These are phyloP conservation scores for Meiosimyza decipiens DNA, from an alignment of 2,888 invertebrate species.

Conservation along the genomic window DNA sequence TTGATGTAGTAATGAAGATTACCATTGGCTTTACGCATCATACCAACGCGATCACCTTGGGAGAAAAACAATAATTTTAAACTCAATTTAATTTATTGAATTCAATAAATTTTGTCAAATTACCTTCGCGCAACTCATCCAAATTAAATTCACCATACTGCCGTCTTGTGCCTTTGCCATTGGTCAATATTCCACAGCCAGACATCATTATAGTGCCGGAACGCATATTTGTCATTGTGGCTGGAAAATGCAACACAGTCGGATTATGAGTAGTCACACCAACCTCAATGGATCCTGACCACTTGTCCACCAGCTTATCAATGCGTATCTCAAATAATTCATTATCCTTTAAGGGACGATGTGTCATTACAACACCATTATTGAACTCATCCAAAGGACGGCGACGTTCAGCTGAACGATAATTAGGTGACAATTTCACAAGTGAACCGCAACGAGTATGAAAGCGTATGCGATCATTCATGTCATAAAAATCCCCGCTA, in stretches of 20 bases:
- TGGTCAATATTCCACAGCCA: constrained; percentile 94
- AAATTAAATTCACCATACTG: constrained; percentile 95
- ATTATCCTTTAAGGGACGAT: constrained; percentile 85
- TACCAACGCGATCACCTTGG: constrained; percentile 84
- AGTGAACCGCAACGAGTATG: constrained; percentile 89
- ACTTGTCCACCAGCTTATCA: constrained; percentile 91
- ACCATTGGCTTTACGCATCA: constrained; percentile 86
- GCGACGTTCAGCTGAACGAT: constrained; percentile 86
- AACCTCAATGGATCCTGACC: constrained; percentile 81
- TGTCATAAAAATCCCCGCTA: constrained; percentile 58
- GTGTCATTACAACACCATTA: constrained; percentile 96
- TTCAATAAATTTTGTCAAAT: not conserved
- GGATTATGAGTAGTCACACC: constrained; percentile 96
- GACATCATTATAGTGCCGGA: constrained; percentile 96
- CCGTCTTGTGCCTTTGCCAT: constrained; percentile 92
- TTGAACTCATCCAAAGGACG: constrained; percentile 94
- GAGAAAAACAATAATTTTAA: not conserved
- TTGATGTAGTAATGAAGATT: constrained; percentile 94
- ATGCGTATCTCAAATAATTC: constrained; percentile 96
- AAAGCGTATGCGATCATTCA: constrained; percentile 79
- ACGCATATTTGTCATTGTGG: constrained; percentile 97
- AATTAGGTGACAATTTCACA: constrained; percentile 85
- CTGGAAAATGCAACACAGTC: constrained; percentile 87
- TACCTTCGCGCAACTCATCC: constrained; percentile 87
- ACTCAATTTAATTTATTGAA: not conserved